Percentiles rank a stretch among this genome's conserved stretches.
Conservation (phyloP, 2,888 invertebrate genomes). For the Hemicrepidius hirtus region DNA sequence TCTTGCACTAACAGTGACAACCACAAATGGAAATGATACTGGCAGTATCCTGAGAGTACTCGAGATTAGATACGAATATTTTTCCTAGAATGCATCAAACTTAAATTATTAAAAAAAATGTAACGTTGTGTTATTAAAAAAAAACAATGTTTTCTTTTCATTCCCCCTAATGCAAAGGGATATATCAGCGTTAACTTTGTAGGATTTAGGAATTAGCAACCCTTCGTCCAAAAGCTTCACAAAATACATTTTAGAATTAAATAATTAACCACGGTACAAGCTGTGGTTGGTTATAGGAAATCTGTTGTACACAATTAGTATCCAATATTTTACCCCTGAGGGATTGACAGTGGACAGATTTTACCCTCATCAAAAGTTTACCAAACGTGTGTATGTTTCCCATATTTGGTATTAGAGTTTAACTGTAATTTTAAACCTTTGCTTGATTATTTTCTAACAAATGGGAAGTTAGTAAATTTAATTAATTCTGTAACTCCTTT, state of each 20-base stretch:
- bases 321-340: conserved; percentile 9
- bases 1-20: too few species aligned
- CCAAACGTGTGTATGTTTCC: neutral
- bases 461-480: neutral
- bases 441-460: too few species aligned
- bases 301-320: conserved; percentile 14
- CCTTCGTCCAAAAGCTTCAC: conserved; percentile 16
- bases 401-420: conserved; percentile 3
- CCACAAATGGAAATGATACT: too few species aligned
- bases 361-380: conserved; percentile 25
- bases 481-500: conserved; percentile 4
- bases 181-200: neutral
- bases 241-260: conserved; percentile 5
- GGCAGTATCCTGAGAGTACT: too few species aligned
- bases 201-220: conserved; percentile 6
- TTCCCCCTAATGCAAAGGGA: too few species aligned
- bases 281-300: conserved; percentile 6
- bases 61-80: too few species aligned
- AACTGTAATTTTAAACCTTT: too few species aligned
- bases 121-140: too few species aligned
- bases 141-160: too few species aligned
- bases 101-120: too few species aligned
- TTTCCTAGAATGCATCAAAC: too few species aligned
- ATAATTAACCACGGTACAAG: conserved; percentile 14
- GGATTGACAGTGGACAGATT: conserved; percentile 22